Evolutionary conservation across 2,797 vertebrate species (phyloP), one percentile per base, ranked within the genome.

Genomic region (Anolis apletophallus): DNA sequence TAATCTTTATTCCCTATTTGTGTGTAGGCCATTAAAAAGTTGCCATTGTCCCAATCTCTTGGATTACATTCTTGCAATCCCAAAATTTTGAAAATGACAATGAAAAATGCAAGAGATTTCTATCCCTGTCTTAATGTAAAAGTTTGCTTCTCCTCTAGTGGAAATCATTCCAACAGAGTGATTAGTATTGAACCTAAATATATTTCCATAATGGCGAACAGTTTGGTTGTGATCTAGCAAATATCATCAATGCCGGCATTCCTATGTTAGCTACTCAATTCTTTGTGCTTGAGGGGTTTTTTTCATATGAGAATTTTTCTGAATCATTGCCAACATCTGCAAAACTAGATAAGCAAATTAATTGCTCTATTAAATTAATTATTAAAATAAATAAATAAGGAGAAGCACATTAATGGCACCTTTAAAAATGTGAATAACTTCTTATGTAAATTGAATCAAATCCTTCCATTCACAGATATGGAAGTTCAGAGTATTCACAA

Each of bases 311-410:
- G 13, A 36, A 50, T 12, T 46, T 74, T 74, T 74, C 54, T 74
- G 71, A 8, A 29, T 72, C 55, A 82, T 21, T 54, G 6, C 69
- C 54, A 81, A 46, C 26, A 9, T 61, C 29, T 77, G 46, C 13
- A 68, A 21, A 84, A 54, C 32, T 21, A 69, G 83, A 69, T 16
- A 29, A n/a, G 46, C 2, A 46, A 68, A 64, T 12, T n/a, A 77
- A 61, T n/a, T 68, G 32, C 5, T 34, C 32, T 50, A 77, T 52
- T 77, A 61, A 36, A 5, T 76, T 68, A 50, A 34, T 81, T 68
- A 54, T n/a, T 59, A 46, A 46, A 46, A 46, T 74, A 81, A 86
- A 72, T 36, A 40, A 86, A 74, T 52, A 75, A 46, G 34, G 12
- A 82, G 59, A 69, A 82, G 13, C 19, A 69, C 57, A 29, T 82